Evolutionary conservation across 2,888 invertebrate species (phyloP), one percentile per base, ranked within the genome.

Genomic region (Notocelia uddmanniana): DNA sequence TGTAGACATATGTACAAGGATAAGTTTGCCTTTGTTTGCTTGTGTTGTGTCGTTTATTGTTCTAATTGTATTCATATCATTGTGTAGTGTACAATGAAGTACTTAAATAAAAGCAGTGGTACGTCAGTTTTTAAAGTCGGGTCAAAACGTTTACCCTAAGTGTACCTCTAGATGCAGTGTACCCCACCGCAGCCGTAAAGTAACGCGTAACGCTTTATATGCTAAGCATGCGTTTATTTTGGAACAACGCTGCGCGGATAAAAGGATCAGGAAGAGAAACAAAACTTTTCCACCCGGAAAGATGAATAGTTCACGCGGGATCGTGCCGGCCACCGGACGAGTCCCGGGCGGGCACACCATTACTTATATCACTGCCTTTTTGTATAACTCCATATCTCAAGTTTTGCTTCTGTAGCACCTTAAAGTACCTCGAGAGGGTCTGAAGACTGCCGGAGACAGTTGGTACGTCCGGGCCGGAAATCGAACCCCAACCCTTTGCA

Each of bases 401-500:
- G 50, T 6, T 45, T n/a, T 45, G 1, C 6, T 45, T 45, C 8
- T 13, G 45, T 45, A 45, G 45, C 15, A n/a, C 45, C 45, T 45
- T n/a, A 57, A 57, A 31, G 41, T 15, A 21, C 15, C 11, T 21
- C 8, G 2, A 10, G 18, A 3, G 23, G 13, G 26, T n/a, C n/a
- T 34, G 34, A 5, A 8, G 45, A 15, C 48, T 37, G 45, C 62
- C 31, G 55, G 23, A 57, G 69, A 63, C 69, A 55, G 10, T n/a
- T n/a, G 31, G n/a, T n/a, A 59, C 21, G 31, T 48, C 48, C 45
- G 45, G 55, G 9, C 55, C 63, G 69, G 69, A 69, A 64, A 69
- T 64, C 57, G 57, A 62, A 21, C 21, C 62, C 54, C 48, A 41
- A 34, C 62, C 69, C 69, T 63, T 48, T 48, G 68, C 68, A 68